Base-by-base conservation (phyloP, 1,140 invertebrate genomes). In the Brachionus rubens region DNA sequence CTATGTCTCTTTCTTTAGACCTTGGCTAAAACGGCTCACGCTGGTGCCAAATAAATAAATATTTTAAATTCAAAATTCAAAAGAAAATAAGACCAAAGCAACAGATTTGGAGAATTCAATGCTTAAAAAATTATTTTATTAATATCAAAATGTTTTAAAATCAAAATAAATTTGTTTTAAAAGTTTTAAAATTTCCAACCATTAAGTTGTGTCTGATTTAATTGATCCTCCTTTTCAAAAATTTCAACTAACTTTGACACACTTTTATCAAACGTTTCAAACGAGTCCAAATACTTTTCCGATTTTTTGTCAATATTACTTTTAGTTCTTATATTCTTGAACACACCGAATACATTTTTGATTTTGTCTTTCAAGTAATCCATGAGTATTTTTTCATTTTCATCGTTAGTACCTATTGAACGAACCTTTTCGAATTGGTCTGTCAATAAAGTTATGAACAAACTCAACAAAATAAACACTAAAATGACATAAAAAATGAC, bases 341-440 rank as follows among this genome's bases (percentile, higher is more conserved):
- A 12, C 1, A 21, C 33, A 14, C 33, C 21, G 10, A 54, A 10
- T 9, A 28, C 5, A 14, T 54, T 26, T 14, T 28, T 28, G n/a
- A 54, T n/a, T 28, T 54, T 54, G 6, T 54, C 52, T 54, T 28
- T 54, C 12, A 54, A 54, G 21, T 54, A 54, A 24, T 54, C 52
- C 12, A 28, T 28, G 24, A 54, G 33, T 28, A 54, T 54, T 7
- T 24, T 28, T 12, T 54, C 52, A 14, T 10, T 10, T 28, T n/a
- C 33, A 1, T 12, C 1, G 2, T n/a, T n/a, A n/a, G 3, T n/a
- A 4, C 26, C 52, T 28, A 36, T 59, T 16, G 30, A 36, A 33
- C 54, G 54, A 19, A 33, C 54, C 16, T 36, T 16, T 5, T 65
- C 59, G 12, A 41, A 65, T 14, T 43, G 19, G 6, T 65, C 59